These are phyloP conservation scores for Nymphalis polychloros DNA, from an alignment of 2,888 invertebrate genomes.

Conservation along the genomic window DNA sequence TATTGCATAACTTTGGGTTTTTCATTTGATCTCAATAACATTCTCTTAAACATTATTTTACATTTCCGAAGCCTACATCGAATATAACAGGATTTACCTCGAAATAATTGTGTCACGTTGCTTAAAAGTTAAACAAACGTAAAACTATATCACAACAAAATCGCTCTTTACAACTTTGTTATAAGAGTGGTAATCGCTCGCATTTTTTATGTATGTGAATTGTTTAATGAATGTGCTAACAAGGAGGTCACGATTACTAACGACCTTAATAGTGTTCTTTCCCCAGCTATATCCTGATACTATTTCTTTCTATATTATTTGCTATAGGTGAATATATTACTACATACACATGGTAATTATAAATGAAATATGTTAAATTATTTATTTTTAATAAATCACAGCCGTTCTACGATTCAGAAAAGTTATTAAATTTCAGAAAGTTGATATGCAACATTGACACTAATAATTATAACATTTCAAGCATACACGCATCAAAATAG, in stretches of 20 bases:
- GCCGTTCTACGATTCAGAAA: too few relatives aligned
- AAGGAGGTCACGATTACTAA: slow-evolving; percentile 17
- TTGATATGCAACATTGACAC: too few relatives aligned
- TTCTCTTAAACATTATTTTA: not conserved
- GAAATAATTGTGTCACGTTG: slow-evolving; percentile 24
- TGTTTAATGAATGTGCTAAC: slow-evolving; percentile 10
- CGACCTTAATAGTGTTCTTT: slow-evolving; percentile 31
- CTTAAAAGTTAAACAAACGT: not conserved
- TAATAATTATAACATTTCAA: too few relatives aligned
- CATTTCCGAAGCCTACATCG: not conserved
- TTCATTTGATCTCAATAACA: not conserved
- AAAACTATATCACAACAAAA: not conserved
- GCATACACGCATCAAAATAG: too few relatives aligned
- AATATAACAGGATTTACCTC: slow-evolving; percentile 23
- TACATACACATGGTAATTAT: too few relatives aligned
- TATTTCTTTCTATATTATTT: not conserved
- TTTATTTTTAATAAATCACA: too few relatives aligned
- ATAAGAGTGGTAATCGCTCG: not conserved
- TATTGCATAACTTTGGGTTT: not conserved
- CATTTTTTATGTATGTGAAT: not conserved
- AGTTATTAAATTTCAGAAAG: too few relatives aligned
- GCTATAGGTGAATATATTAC: too few relatives aligned
- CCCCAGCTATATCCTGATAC: slow-evolving; percentile 25
- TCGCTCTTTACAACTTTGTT: not conserved
- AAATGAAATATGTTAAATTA: too few relatives aligned